Evolutionary conservation across 2,113 vertebrate genomes (phyloP).

Genomic region (Hyaena hyaena): DNA sequence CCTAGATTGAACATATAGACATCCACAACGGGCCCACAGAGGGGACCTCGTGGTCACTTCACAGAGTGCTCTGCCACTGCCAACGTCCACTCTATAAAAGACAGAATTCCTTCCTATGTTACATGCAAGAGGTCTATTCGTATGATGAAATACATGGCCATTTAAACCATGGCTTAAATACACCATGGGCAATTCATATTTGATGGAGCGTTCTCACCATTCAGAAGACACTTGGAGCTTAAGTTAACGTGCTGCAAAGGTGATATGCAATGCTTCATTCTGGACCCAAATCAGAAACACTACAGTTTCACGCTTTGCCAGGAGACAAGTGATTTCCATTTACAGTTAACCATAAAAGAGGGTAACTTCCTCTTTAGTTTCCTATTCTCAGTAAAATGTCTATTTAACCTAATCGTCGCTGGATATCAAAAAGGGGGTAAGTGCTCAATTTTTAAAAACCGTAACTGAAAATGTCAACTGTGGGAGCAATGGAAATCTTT

Average conservation of each 20-base stretch:
- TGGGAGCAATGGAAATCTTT: background rate
- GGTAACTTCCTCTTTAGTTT: background rate
- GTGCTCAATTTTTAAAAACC: background rate
- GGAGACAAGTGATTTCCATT: background rate
- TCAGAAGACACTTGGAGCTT: background rate
- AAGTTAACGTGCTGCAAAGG: background rate
- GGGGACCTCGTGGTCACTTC: background rate
- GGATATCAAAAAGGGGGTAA: background rate
- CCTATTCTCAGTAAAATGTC: slow-evolving; percentile 30
- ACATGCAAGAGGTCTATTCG: slow-evolving; percentile 43
- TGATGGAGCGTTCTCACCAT: background rate
- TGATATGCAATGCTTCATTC: background rate
- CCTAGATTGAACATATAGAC: background rate
- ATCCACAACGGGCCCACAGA: background rate
- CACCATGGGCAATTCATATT: background rate
- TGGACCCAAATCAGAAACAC: background rate
- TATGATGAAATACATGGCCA: background rate
- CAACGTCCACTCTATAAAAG: slow-evolving; percentile 18
- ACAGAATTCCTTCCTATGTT: background rate
- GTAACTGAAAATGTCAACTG: background rate
- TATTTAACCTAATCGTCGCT: background rate
- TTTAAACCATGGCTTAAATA: background rate
- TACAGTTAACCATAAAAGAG: background rate
- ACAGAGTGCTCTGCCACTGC: background rate
- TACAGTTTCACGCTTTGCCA: background rate